These are phyloP conservation scores for Motacilla alba DNA, from an alignment of 2,113 vertebrate genomes.

Conservation along the genomic window DNA sequence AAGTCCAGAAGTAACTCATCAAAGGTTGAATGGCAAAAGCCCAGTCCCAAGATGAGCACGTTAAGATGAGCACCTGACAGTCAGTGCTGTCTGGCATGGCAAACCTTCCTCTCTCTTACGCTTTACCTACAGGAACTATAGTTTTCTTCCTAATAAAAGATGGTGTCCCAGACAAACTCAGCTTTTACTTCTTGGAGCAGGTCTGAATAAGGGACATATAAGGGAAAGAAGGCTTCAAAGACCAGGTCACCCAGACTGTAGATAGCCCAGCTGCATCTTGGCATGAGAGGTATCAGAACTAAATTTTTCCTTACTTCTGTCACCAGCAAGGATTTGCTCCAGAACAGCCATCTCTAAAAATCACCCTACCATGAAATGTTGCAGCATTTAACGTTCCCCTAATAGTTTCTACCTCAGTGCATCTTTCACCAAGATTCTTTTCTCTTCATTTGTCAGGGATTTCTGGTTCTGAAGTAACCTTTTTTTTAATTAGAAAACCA, in stretches of 20 bases:
- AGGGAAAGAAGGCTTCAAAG: not conserved
- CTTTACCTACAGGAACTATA: not conserved
- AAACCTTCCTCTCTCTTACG: not conserved
- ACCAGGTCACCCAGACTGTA: not conserved
- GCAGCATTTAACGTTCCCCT: not conserved
- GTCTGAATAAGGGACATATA: not conserved
- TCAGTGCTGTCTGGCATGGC: not conserved
- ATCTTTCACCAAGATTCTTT: constrained; percentile 15
- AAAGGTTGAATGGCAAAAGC: not conserved
- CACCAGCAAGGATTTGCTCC: not conserved
- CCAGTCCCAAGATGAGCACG: not conserved
- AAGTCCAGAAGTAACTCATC: not conserved
- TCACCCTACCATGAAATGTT: not conserved
- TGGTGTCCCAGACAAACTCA: not conserved
- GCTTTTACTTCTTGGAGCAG: not conserved
- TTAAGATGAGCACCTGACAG: not conserved
- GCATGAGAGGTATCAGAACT: not conserved
- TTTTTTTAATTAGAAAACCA: constrained; percentile 11
- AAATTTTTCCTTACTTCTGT: not conserved
- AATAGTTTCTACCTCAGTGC: not conserved
- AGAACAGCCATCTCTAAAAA: constrained; percentile 8
- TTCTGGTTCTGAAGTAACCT: not conserved
- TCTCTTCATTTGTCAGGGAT: not conserved
- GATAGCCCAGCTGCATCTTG: not conserved
- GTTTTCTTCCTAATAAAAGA: not conserved